phyloP scores from a whole-genome alignment of 2,113 vertebrate species.

The Drymodes brunneopygia region DNA sequence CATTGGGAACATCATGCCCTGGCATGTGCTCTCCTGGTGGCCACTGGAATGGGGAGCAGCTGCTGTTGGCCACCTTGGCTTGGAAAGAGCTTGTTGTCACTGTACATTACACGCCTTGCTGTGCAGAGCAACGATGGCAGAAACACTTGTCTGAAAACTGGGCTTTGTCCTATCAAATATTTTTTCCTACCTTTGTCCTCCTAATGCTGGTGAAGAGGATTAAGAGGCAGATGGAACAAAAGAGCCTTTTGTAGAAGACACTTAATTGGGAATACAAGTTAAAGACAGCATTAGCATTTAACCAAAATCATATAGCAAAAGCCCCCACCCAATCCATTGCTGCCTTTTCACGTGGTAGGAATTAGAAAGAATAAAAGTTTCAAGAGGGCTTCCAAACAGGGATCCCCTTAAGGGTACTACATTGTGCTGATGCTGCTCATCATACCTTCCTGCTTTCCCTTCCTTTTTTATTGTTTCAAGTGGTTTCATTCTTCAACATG shows the following conservation, averaged over 20 bases:
- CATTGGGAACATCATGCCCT: rapidly evolving
- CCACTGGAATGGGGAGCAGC: rapidly evolving
- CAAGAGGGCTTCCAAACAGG: background rate
- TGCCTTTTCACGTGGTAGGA: background rate
- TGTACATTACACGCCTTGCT: rapidly evolving
- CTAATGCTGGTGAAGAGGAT: background rate
- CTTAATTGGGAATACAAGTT: background rate
- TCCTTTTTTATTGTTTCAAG: background rate
- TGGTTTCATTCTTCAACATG: background rate
- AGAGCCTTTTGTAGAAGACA: background rate
- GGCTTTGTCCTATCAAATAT: background rate
- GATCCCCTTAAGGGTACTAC: background rate
- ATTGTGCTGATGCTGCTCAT: background rate
- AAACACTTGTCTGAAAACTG: background rate
- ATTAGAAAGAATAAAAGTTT: background rate
- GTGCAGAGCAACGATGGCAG: background rate
- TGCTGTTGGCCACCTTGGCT: background rate
- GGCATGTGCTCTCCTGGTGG: background rate
- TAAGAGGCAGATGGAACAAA: background rate
- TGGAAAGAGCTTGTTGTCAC: background rate
- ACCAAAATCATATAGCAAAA: background rate
- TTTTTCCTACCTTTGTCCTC: background rate
- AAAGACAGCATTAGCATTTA: background rate
- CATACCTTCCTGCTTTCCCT: background rate
- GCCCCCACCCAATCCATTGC: rapidly evolving